A percentile compares a stretch with the other conserved stretches of the same genome.
These are phyloP conservation scores for Spialia ferax DNA, from an alignment of 2,888 invertebrate species.

Conservation along the genomic window DNA sequence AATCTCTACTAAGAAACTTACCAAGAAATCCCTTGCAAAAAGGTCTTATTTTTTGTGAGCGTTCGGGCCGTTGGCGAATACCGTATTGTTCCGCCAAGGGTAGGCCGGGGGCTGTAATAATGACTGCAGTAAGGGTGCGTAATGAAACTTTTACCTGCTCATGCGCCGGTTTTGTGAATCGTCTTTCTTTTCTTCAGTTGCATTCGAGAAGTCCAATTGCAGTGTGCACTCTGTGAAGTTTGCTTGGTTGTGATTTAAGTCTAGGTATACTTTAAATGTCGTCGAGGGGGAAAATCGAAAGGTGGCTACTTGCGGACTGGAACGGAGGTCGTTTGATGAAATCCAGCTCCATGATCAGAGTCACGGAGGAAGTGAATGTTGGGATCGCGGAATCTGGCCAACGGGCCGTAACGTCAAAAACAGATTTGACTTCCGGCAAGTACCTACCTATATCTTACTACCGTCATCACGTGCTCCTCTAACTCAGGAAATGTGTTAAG, in stretches of 20 bases:
- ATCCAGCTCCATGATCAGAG: conserved; percentile 39
- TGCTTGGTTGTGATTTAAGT: conserved; percentile 5
- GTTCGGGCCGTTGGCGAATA: conserved; percentile 70
- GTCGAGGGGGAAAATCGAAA: conserved; percentile 57
- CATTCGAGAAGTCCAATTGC: conserved; percentile 24
- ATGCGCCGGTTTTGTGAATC: conserved; percentile 31
- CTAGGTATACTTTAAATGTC: conserved; percentile 46
- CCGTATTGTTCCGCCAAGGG: conserved; percentile 65
- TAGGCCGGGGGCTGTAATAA: conserved; percentile 68
- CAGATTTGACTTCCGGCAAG: conserved; percentile 34
- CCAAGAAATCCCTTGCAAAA: conserved; percentile 76
- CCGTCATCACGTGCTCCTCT: not conserved
- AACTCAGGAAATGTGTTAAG: not conserved
- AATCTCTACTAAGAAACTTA: conserved; percentile 65
- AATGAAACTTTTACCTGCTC: conserved; percentile 80
- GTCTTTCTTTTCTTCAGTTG: conserved; percentile 28
- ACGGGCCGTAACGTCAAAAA: conserved; percentile 17
- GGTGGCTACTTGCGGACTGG: conserved; percentile 72
- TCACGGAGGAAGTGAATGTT: conserved; percentile 44
- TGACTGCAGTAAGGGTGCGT: conserved; percentile 73
- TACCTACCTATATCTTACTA: too few species aligned
- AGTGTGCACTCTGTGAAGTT: conserved; percentile 24
- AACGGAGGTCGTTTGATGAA: conserved; percentile 43
- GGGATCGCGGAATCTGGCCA: conserved; percentile 28
- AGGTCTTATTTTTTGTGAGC: conserved; percentile 70